Conservation (phyloP, 2,113 vertebrate species). For the Callocephalon fimbriatum region DNA sequence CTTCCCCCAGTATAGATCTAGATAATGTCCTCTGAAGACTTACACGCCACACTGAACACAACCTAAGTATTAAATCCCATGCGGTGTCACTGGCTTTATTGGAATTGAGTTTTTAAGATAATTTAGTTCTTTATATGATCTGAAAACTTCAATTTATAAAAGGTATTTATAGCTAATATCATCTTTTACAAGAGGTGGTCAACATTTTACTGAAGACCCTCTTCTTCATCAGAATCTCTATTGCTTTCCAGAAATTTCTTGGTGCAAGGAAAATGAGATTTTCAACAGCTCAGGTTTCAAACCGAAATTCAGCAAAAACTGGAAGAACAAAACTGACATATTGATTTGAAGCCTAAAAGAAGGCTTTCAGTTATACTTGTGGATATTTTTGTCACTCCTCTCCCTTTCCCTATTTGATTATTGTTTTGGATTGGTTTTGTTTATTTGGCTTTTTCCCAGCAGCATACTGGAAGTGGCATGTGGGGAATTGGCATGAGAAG, state of each 20-base stretch:
- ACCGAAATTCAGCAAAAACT: background rate
- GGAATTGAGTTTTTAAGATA: background rate
- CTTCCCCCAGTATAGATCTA: background rate
- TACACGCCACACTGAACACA: background rate
- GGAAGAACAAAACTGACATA: background rate
- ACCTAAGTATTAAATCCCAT: background rate
- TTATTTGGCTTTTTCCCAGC: background rate
- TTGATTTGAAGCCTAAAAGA: background rate
- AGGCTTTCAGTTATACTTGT: background rate
- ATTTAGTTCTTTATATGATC: background rate
- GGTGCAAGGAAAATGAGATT: background rate
- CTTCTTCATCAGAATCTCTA: background rate
- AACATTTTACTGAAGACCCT: background rate
- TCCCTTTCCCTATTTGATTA: accelerated
- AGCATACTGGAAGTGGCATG: background rate
- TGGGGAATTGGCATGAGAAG: background rate
- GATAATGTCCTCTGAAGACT: background rate
- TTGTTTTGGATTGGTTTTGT: background rate
- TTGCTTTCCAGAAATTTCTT: background rate
- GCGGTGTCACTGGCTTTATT: background rate
- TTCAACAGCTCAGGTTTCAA: background rate
- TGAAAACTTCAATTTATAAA: background rate
- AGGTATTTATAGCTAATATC: background rate
- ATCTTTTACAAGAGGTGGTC: background rate
- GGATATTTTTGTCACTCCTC: background rate